phyloP scores from a whole-genome alignment of 2,797 vertebrate species.

The Silurus aristotelis region DNA sequence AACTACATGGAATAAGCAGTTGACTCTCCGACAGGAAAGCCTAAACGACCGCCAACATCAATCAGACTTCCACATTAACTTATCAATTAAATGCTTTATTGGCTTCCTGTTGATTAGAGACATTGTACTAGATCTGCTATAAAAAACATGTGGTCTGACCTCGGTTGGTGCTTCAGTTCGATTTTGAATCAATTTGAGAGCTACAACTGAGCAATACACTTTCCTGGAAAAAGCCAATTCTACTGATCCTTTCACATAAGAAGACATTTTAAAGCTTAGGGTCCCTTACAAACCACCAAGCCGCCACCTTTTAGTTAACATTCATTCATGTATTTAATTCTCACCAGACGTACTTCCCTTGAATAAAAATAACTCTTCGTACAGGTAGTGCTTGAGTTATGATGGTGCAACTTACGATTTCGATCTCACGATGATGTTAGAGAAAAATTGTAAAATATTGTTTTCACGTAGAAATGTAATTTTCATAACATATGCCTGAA shows the following conservation, averaged over 20 bases:
- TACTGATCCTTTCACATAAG: neutral
- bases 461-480: too few relatives aligned
- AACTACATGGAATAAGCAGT: neutral
- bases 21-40: neutral
- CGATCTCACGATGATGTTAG: too few relatives aligned
- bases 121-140: conserved; percentile 26
- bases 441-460: too few relatives aligned
- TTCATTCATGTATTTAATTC: conserved; percentile 16
- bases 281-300: conserved; percentile 12
- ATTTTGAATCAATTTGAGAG: conserved; percentile 32
- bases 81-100: conserved; percentile 28
- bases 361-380: conserved; percentile 17
- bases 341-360: conserved; percentile 3
- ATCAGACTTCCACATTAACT: conserved; percentile 6
- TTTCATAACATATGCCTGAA: too few relatives aligned
- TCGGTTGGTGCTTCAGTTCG: conserved; percentile 34
- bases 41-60: neutral
- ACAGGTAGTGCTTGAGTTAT: too few relatives aligned
- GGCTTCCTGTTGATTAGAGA: conserved; percentile 24
- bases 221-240: conserved; percentile 7
- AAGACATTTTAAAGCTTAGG: conserved; percentile 27
- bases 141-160: conserved; percentile 28
- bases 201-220: conserved; percentile 10
- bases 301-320: neutral
- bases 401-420: too few relatives aligned